Evolutionary conservation across 2,113 vertebrate genomes (phyloP).

Genomic region (Mormyrus lacerda): DNA sequence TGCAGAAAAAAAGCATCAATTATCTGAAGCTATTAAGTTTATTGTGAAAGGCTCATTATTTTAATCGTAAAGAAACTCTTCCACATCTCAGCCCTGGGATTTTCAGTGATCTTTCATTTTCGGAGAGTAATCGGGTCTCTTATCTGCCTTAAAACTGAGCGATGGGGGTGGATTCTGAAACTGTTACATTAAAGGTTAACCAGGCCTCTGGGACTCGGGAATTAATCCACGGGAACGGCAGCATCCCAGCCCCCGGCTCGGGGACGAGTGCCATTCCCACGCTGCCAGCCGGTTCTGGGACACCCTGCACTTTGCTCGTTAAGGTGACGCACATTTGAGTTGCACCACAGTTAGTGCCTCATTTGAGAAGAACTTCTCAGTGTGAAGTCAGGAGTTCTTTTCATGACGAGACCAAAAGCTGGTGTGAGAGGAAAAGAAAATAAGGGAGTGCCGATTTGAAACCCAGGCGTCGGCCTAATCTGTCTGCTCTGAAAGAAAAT

Average conservation of each 20-base stretch:
- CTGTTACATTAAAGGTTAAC: background rate
- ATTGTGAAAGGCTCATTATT: constrained; percentile 39
- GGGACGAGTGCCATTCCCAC: background rate
- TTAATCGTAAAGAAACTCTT: constrained; percentile 30
- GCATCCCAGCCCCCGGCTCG: background rate
- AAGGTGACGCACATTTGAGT: background rate
- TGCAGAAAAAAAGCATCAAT: constrained; percentile 30
- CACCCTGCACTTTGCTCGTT: background rate
- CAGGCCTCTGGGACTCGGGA: background rate
- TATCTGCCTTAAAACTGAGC: background rate
- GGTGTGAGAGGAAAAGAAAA: background rate
- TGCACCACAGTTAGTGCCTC: background rate
- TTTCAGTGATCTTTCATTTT: constrained; percentile 13
- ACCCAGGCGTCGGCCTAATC: background rate
- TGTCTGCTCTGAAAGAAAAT: background rate
- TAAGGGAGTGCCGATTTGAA: background rate
- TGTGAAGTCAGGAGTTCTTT: background rate
- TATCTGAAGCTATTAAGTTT: constrained; percentile 30
- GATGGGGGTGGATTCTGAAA: background rate
- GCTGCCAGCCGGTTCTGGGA: background rate
- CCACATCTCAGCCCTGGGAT: constrained; percentile 10
- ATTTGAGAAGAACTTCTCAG: constrained; percentile 16
- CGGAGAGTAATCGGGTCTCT: background rate
- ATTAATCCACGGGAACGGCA: background rate
- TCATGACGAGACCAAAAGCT: background rate